Conservation (phyloP, 2,113 vertebrate genomes). For the Hipposideros armiger region DNA sequence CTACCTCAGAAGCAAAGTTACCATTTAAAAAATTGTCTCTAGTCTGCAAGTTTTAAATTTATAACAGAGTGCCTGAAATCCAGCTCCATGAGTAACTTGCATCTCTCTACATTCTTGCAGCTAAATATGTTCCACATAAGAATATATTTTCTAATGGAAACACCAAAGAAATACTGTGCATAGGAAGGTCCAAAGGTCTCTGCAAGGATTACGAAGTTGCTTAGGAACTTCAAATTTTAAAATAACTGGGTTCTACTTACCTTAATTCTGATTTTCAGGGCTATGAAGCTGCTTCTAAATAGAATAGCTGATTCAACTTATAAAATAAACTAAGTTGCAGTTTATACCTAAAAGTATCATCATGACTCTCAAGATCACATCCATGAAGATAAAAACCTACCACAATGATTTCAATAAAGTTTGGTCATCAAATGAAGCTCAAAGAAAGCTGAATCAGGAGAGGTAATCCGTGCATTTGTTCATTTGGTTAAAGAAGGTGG, state of each 20-base stretch:
- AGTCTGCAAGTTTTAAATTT: conserved; percentile 58
- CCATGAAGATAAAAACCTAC: neutral
- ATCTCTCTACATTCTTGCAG: neutral
- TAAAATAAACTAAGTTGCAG: neutral
- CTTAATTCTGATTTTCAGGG: neutral
- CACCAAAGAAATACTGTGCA: neutral
- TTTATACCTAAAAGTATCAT: neutral
- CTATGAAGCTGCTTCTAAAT: neutral
- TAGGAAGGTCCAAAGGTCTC: neutral
- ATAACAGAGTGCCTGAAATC: neutral
- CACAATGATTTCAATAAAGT: neutral
- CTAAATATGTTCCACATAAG: neutral
- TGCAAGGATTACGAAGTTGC: neutral
- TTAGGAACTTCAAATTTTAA: neutral
- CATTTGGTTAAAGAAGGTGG: conserved; percentile 25
- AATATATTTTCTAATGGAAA: neutral
- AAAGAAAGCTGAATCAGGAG: neutral
- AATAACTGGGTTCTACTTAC: neutral
- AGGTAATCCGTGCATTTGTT: neutral
- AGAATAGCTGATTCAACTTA: neutral
- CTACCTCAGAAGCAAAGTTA: conserved; percentile 43
- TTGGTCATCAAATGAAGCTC: neutral
- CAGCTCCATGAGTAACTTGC: neutral
- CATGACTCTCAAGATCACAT: neutral
- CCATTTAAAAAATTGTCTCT: conserved; percentile 57